Percentiles rank a stretch among this genome's conserved stretches.
These are phyloP conservation scores for Apeira syringaria DNA, from an alignment of 2,888 invertebrate species.

Conservation along the genomic window DNA sequence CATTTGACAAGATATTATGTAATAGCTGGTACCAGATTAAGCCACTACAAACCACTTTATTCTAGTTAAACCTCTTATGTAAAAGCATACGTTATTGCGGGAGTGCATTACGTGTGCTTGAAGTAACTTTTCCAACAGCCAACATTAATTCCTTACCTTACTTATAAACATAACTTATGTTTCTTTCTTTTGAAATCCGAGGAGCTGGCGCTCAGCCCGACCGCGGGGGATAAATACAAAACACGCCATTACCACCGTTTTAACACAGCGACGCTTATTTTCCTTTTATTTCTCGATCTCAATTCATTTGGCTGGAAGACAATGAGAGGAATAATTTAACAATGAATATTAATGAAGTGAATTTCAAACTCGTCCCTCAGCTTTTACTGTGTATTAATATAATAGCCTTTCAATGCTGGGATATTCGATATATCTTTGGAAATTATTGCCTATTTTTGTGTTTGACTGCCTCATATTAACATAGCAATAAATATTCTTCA, in stretches of 20 bases:
- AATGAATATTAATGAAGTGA: slow-evolving; percentile 76
- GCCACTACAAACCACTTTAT: slow-evolving; percentile 13
- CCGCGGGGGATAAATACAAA: slow-evolving; percentile 35
- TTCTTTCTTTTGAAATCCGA: slow-evolving; percentile 27
- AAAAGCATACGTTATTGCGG: slow-evolving; percentile 30
- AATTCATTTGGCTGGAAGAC: slow-evolving; percentile 66
- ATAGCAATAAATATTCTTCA: slow-evolving; percentile 13
- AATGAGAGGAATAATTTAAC: slow-evolving; percentile 71
- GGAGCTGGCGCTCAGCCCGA: slow-evolving; percentile 14
- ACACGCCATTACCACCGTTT: slow-evolving; percentile 48
- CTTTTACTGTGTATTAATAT: slow-evolving; percentile 69
- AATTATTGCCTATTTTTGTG: slow-evolving; percentile 36
- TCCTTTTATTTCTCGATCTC: slow-evolving; percentile 51
- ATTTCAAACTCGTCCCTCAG: slow-evolving; percentile 63
- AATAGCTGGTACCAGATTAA: too few relatives aligned
- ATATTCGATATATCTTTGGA: slow-evolving; percentile 52
- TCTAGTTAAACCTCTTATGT: slow-evolving; percentile 31
- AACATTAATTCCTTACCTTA: slow-evolving; percentile 32
- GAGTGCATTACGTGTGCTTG: slow-evolving; percentile 1
- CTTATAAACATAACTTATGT: slow-evolving; percentile 34
- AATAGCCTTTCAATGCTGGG: slow-evolving; percentile 48
- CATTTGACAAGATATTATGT: too few relatives aligned
- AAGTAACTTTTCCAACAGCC: slow-evolving; percentile 20
- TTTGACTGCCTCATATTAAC: slow-evolving; percentile 1
- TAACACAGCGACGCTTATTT: slow-evolving; percentile 54